Conservation (phyloP, 1,140 invertebrate species). For the Monomorium pharaonis region DNA sequence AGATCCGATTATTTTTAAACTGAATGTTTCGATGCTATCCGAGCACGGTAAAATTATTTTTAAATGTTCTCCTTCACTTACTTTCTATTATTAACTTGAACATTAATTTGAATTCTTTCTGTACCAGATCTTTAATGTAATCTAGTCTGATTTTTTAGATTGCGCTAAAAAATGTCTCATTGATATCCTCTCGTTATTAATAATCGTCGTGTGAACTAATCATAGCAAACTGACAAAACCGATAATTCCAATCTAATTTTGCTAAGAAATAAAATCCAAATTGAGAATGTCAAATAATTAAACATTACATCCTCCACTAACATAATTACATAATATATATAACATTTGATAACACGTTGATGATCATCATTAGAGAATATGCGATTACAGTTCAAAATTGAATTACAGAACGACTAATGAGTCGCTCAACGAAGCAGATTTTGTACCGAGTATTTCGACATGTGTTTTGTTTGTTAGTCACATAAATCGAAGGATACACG, state of each 20-base stretch:
- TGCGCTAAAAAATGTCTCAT: background rate
- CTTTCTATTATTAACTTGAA: background rate
- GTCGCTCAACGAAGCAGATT: background rate
- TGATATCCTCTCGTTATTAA: background rate
- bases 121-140: background rate
- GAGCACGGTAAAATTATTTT: background rate
- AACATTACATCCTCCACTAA: background rate
- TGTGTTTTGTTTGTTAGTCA: background rate
- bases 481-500: background rate
- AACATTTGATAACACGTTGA: background rate
- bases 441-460: background rate
- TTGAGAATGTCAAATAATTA: background rate
- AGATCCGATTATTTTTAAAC: conserved; percentile 7
- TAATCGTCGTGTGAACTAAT: background rate
- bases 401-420: background rate
- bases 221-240: background rate
- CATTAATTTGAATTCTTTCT: background rate
- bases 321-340: background rate
- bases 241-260: background rate
- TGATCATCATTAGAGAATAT: background rate
- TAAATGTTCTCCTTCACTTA: background rate
- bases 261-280: background rate
- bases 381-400: background rate
- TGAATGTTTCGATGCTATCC: background rate
- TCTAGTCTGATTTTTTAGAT: background rate